Percentiles rank a stretch among this genome's conserved stretches.
Conservation (phyloP, 1,140 invertebrate species). For the Palaemon carinicauda region DNA sequence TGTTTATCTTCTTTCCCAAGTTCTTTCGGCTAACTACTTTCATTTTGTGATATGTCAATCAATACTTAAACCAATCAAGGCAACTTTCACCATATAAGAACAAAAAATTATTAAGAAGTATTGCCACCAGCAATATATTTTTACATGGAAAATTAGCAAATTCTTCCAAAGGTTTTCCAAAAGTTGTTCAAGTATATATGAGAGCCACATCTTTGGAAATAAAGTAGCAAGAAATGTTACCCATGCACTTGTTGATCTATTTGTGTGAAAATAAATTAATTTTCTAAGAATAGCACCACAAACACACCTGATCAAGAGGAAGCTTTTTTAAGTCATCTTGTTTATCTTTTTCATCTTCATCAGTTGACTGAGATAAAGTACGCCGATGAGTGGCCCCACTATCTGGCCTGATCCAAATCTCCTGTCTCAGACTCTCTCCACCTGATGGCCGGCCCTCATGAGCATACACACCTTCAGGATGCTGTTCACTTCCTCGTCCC, state of each 20-base stretch:
- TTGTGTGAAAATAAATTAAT: not conserved
- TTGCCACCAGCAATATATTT: too few species aligned
- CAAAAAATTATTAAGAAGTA: too few species aligned
- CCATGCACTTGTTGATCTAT: not conserved
- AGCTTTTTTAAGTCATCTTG: slow-evolving; percentile 61
- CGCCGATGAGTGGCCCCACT: slow-evolving; percentile 73
- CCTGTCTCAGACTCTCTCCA: slow-evolving; percentile 69
- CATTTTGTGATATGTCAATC: too few species aligned
- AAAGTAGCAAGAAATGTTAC: not conserved
- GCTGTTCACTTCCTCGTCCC: slow-evolving; percentile 1
- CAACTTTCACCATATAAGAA: too few species aligned
- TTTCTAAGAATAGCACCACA: not conserved
- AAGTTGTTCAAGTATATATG: too few species aligned
- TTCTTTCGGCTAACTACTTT: too few species aligned
- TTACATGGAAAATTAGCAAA: too few species aligned
- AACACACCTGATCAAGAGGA: slow-evolving; percentile 44
- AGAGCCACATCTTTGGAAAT: too few species aligned
- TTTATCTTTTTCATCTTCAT: slow-evolving; percentile 65
- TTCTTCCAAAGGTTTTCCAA: too few species aligned
- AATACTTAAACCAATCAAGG: too few species aligned
- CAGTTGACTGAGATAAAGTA: slow-evolving; percentile 71
- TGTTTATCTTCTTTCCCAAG: too few species aligned
- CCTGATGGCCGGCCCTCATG: slow-evolving; percentile 77
- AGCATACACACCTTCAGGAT: slow-evolving; percentile 73
- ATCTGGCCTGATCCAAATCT: slow-evolving; percentile 84